A percentile compares a stretch with the other conserved stretches of the same genome.
phyloP scores from a whole-genome alignment of 2,888 invertebrate species.

The Polietes domitor region DNA sequence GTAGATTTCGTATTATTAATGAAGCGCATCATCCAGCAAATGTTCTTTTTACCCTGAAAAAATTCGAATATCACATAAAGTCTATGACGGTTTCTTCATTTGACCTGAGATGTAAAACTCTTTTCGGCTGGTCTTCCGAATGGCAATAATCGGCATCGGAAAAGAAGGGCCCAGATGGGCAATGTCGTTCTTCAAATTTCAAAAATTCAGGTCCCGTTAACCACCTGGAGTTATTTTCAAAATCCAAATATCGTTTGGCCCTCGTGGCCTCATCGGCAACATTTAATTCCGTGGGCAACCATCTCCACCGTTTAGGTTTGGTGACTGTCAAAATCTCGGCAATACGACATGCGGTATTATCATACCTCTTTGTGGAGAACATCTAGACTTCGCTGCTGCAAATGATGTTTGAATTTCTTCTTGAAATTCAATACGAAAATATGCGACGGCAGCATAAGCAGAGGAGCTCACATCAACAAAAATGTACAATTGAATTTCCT shows the following conservation, averaged over 20 bases:
- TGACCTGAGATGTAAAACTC: constrained; percentile 2
- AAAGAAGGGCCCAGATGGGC: background rate
- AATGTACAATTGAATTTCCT: constrained; percentile 38
- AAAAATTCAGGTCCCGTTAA: constrained; percentile 9
- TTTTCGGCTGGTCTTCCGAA: background rate
- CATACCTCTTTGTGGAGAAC: constrained; percentile 51
- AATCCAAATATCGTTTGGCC: background rate
- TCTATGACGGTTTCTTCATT: background rate
- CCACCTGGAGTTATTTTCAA: background rate
- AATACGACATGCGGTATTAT: constrained; percentile 59
- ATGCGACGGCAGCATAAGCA: constrained; percentile 59
- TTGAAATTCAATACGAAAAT: constrained; percentile 41
- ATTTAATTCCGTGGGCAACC: constrained; percentile 60
- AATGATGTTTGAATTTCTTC: constrained; percentile 51
- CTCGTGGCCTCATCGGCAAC: constrained; percentile 51
- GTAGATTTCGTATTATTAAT: constrained; percentile 64
- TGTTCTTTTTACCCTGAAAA: constrained; percentile 3
- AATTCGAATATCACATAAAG: constrained; percentile 5
- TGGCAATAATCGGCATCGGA: background rate
- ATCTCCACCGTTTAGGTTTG: constrained; percentile 49
- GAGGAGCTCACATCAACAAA: constrained; percentile 45
- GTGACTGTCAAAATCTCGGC: constrained; percentile 57
- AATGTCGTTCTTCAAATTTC: background rate
- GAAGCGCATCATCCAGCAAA: constrained; percentile 41
- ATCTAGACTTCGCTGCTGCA: constrained; percentile 47